These are phyloP conservation scores for Hapalemur alaotrensis DNA, from an alignment of 2,797 vertebrate species.

Conservation along the genomic window DNA sequence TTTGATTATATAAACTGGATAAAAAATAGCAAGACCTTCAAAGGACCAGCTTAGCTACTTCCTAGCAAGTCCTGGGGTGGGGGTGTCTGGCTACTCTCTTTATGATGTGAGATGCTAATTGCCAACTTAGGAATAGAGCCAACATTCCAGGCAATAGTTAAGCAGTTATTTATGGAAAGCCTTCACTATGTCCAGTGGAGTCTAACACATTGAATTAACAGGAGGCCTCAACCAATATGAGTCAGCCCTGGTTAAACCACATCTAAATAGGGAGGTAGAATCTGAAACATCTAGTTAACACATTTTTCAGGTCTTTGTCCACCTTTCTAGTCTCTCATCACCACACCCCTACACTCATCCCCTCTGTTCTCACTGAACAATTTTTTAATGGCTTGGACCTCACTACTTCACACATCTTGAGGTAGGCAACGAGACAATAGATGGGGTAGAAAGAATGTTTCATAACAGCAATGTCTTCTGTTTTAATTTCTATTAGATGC, in stretches of 20 bases:
- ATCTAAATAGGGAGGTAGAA: neutral
- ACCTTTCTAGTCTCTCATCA: neutral
- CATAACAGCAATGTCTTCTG: neutral
- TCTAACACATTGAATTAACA: neutral
- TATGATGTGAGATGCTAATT: neutral
- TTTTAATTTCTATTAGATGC: neutral
- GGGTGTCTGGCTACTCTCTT: neutral
- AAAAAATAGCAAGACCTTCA: neutral
- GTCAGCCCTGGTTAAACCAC: neutral
- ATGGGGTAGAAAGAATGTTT: neutral
- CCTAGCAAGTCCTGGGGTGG: neutral
- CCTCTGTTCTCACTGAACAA: neutral
- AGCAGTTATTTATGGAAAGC: neutral
- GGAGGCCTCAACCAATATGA: neutral
- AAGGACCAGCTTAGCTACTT: neutral
- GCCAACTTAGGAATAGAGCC: neutral
- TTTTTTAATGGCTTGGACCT: neutral
- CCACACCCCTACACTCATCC: neutral
- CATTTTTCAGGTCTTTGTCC: neutral
- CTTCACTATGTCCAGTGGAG: neutral
- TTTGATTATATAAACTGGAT: neutral
- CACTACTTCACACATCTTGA: neutral
- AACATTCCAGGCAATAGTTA: neutral
- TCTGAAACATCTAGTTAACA: neutral
- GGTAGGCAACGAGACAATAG: neutral